Conservation (phyloP, 2,888 invertebrate species). For the Drosophila vallismaia region DNA sequence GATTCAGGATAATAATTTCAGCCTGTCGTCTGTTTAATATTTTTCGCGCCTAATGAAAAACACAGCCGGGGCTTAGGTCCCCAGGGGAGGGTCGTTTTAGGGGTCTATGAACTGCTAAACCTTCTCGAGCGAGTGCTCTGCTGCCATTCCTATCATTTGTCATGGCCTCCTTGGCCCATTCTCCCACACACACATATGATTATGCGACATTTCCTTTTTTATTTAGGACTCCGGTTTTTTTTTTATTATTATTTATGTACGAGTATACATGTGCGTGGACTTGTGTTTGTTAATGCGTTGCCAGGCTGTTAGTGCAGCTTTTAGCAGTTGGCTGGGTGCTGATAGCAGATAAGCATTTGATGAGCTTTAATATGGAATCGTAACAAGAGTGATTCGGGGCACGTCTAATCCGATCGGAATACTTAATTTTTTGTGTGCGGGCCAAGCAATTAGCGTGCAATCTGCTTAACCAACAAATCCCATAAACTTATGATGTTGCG, state of each 20-base stretch:
- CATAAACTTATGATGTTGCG: slow-evolving; percentile 14
- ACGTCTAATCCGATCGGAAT: slow-evolving; percentile 64
- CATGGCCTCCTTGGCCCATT: slow-evolving; percentile 43
- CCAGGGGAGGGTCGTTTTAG: slow-evolving; percentile 4
- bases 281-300: slow-evolving; percentile 39
- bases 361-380: slow-evolving; percentile 74
- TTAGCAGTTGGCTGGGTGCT: slow-evolving; percentile 72
- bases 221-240: slow-evolving; percentile 21
- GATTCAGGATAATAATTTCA: slow-evolving; percentile 60
- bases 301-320: slow-evolving; percentile 50
- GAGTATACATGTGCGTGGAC: slow-evolving; percentile 18
- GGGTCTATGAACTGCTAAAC: slow-evolving; percentile 49
- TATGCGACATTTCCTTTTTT: slow-evolving; percentile 56
- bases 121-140: slow-evolving; percentile 13
- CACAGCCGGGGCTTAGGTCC: slow-evolving; percentile 39
- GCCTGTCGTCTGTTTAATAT: slow-evolving; percentile 74
- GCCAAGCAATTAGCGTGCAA: slow-evolving; percentile 55
- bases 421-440: slow-evolving; percentile 22
- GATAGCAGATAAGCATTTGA: slow-evolving; percentile 78
- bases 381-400: slow-evolving; percentile 9
- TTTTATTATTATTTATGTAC: slow-evolving; percentile 24
- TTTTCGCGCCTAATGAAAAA: slow-evolving; percentile 77
- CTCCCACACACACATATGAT: slow-evolving; percentile 47
- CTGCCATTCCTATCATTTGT: slow-evolving; percentile 67
- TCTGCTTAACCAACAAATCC: slow-evolving; percentile 49